Percentiles rank a stretch among this genome's conserved stretches.
Evolutionary conservation across 2,888 invertebrate genomes (phyloP).

Genomic region (Lasioglossum figueresi): DNA sequence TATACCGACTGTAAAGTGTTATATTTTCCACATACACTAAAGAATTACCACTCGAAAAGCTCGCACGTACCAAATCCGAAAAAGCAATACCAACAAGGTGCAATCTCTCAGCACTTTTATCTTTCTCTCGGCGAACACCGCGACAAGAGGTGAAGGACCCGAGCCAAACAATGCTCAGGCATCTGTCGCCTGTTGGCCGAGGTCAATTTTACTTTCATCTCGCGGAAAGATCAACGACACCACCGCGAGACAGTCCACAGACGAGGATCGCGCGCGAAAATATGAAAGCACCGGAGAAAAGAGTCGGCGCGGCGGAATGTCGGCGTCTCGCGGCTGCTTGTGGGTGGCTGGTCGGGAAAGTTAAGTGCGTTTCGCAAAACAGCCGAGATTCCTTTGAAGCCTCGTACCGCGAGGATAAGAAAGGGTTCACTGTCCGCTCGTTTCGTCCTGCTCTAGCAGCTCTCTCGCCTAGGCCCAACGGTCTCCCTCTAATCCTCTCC

Average conservation of each 20-base stretch:
- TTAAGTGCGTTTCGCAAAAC: constrained; percentile 65
- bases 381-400: constrained; percentile 67
- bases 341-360: constrained; percentile 47
- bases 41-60: background rate
- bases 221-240: constrained; percentile 55
- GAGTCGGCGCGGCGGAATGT: constrained; percentile 35
- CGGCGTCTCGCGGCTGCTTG: constrained; percentile 44
- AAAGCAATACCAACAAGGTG: background rate
- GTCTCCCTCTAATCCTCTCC: constrained; percentile 68
- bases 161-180: background rate
- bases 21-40: background rate
- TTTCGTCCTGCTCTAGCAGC: background rate
- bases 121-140: background rate
- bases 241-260: constrained; percentile 51
- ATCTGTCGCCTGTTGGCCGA: background rate
- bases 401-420: constrained; percentile 63
- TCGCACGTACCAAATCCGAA: background rate
- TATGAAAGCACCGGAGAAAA: constrained; percentile 40
- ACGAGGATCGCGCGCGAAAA: constrained; percentile 40
- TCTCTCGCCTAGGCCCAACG: background rate
- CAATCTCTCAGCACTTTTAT: constrained; percentile 5
- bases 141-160: background rate
- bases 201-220: constrained; percentile 12
- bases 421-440: constrained; percentile 64
- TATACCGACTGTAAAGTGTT: no score